A percentile compares a stretch with the other conserved stretches of the same genome.
Evolutionary conservation across 1,140 invertebrate genomes (phyloP).

Genomic region (Druon quercuslanigerum): DNA sequence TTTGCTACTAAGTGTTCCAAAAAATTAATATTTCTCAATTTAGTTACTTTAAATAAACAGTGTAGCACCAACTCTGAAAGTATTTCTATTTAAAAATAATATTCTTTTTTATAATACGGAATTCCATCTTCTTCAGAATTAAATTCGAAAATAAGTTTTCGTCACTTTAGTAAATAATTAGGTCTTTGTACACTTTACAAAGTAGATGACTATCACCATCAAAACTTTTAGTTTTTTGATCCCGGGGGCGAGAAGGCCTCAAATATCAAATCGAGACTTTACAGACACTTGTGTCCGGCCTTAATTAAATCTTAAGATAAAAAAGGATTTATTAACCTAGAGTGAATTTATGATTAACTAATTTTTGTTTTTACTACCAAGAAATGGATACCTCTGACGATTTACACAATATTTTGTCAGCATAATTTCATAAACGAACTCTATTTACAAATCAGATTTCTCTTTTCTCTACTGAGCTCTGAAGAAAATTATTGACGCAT

Average conservation of each 20-base stretch:
- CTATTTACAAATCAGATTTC: slow-evolving; percentile 11
- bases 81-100: not conserved
- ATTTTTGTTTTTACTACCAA: no score
- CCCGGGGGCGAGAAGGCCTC: no score
- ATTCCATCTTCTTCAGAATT: not conserved
- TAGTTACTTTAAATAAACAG: no score
- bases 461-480: not conserved
- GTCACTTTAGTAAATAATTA: not conserved
- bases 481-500: not conserved
- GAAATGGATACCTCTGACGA: not conserved
- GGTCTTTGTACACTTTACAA: slow-evolving; percentile 26
- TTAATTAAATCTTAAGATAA: no score
- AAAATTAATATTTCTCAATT: not conserved
- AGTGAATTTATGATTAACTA: no score
- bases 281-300: no score
- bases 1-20: not conserved
- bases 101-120: not conserved
- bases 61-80: not conserved
- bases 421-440: not conserved
- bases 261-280: no score
- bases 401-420: not conserved
- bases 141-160: slow-evolving; percentile 9
- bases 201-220: not conserved
- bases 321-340: no score
- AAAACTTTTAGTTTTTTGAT: not conserved